Evolutionary conservation across 1,140 invertebrate genomes (phyloP), one percentile per base, ranked within the genome.

Genomic region (Asbolus verrucosus): DNA sequence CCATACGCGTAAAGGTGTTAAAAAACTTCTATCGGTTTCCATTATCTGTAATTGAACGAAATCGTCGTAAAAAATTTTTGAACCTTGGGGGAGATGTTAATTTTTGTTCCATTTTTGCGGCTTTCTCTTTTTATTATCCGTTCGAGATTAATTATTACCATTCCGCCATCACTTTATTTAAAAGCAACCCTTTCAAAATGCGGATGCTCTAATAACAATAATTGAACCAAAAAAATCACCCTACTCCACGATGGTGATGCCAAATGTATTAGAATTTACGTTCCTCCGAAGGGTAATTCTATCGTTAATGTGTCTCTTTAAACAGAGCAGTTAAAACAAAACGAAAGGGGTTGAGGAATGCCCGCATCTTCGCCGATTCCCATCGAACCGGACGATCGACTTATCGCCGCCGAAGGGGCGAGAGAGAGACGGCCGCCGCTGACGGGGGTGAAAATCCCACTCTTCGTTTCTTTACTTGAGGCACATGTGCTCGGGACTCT

Each of bases 251-350:
- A 70, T n/a, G n/a, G 14, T 61, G 67, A 39, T 72, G 72, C 69
- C 65, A 69, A 71, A 74, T 65, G 67, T 74, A 74, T 74, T 74
- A 74, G 70, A 72, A 74, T 74, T 69, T 74, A 74, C 70, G 70
- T 71, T 69, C 59, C 73, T 74, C 73, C 46, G 63, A 69, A 74
- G 73, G 67, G 67, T 74, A 74, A 71, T 74, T 72, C 65, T 72
- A 72, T 74, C 73, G 71, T 71, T 74, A 74, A 74, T 74, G 73
- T 74, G 70, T 74, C 73, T 74, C 67, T 67, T 74, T 62, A 72
- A 74, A 71, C 72, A 74, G 68, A 46, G 46, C 70, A 62, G 72
- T 74, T 73, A 67, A 74, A 74, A 74, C 72, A 74, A 74, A 74
- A 67, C 59, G 66, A 68, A 74, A 71, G 65, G 72, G 72, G 72